A percentile compares a stretch with the other conserved stretches of the same genome.
phyloP scores from a whole-genome alignment of 2,797 vertebrate species.

The Lepilemur ruficaudatus region DNA sequence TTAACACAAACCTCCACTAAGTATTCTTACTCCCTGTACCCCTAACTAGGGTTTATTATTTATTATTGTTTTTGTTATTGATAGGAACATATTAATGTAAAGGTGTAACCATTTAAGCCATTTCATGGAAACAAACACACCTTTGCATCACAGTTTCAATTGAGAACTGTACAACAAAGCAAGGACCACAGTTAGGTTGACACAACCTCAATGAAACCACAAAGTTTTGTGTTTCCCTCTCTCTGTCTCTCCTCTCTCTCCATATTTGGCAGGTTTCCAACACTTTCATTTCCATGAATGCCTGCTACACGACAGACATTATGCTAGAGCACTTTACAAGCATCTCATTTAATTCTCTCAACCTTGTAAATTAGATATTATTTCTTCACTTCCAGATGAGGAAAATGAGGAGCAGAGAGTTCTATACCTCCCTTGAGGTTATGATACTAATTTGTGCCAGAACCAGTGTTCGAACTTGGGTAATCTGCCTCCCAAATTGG shows the following conservation, averaged over 20 bases:
- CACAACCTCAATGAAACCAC: background rate
- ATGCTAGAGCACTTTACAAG: background rate
- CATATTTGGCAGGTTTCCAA: background rate
- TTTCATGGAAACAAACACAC: background rate
- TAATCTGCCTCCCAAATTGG: background rate
- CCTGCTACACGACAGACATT: background rate
- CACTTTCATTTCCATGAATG: background rate
- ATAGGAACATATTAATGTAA: background rate
- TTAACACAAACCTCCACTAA: background rate
- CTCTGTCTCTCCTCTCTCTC: rapidly evolving
- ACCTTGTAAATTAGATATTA: background rate
- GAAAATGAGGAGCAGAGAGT: background rate
- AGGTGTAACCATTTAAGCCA: background rate
- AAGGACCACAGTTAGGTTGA: background rate
- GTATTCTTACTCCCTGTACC: background rate
- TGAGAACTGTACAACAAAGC: background rate
- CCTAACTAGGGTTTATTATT: background rate
- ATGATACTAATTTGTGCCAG: background rate
- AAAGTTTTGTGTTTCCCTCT: background rate
- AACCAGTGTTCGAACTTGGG: background rate
- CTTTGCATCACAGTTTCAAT: background rate
- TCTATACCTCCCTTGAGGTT: background rate
- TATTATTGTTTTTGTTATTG: background rate
- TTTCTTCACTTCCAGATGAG: background rate
- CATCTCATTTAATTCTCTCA: background rate